Evolutionary conservation across 1,140 invertebrate genomes (phyloP).

Genomic region (Hormaphis cornu): DNA sequence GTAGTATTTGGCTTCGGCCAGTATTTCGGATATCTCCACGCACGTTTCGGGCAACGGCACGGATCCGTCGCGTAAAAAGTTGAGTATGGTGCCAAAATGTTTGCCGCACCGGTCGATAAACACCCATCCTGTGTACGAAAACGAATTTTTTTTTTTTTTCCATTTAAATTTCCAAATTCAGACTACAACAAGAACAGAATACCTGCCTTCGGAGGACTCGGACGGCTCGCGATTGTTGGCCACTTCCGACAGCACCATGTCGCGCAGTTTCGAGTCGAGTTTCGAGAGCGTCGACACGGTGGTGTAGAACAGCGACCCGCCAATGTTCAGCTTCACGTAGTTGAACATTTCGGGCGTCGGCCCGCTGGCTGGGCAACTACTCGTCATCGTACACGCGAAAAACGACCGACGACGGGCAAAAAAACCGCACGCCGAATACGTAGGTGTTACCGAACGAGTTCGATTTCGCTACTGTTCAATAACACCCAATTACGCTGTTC

Average conservation of each 20-base stretch:
- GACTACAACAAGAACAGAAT: neutral
- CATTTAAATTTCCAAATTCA: neutral
- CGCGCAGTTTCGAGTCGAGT: conserved; percentile 91
- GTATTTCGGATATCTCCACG: conserved; percentile 74
- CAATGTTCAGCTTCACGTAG: conserved; percentile 93
- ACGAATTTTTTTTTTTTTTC: neutral
- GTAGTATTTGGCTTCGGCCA: conserved; percentile 95
- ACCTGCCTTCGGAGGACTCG: conserved; percentile 97
- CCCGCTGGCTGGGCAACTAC: neutral
- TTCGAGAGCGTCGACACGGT: conserved; percentile 95
- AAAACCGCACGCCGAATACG: no score
- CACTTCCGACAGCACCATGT: conserved; percentile 75
- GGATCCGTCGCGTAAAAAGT: conserved; percentile 87
- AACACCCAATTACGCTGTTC: no score
- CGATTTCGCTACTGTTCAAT: no score
- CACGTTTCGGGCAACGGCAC: conserved; percentile 85
- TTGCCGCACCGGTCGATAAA: conserved; percentile 95
- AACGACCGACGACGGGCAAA: no score
- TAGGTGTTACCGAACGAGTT: no score
- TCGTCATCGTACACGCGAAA: neutral
- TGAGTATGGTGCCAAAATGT: conserved; percentile 93
- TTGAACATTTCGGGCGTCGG: conserved; percentile 46
- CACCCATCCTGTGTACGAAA: conserved; percentile 72
- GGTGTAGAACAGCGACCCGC: conserved; percentile 83
- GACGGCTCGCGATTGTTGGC: conserved; percentile 94